Percentiles rank a stretch among this genome's conserved stretches.
Conservation (phyloP, 37 sponge, comb jelly and placozoan species). For the Bolinopsis microptera region DNA sequence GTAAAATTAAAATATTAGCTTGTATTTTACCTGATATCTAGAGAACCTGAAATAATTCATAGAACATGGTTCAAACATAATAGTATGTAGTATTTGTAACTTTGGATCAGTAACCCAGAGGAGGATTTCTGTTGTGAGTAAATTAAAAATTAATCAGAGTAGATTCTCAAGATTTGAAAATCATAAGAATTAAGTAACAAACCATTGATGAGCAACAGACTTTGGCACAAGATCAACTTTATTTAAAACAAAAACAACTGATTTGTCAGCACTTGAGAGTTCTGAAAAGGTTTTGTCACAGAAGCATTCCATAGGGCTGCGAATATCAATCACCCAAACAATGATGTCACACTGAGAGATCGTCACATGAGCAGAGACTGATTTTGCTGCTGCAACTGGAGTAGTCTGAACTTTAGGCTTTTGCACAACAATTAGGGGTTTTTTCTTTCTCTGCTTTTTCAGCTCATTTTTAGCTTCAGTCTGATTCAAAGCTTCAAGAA, state of each 20-base stretch:
- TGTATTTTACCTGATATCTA: neutral
- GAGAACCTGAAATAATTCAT: neutral
- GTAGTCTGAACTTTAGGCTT: neutral
- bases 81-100: neutral
- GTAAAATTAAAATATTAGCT: neutral
- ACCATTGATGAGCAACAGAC: neutral
- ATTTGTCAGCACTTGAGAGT: neutral
- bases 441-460: neutral
- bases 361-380: neutral
- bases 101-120: too few relatives aligned
- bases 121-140: too few relatives aligned
- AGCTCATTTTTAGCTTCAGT: conserved; percentile 8
- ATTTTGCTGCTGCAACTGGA: neutral
- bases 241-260: conserved; percentile 26
- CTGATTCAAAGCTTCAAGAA: conserved; percentile 19
- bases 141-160: too few relatives aligned
- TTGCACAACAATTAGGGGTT: neutral
- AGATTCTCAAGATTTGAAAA: too few relatives aligned
- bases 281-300: neutral
- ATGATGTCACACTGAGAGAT: neutral
- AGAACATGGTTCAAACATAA: neutral
- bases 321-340: conserved; percentile 25
- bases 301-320: conserved; percentile 1
- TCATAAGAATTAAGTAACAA: too few relatives aligned
- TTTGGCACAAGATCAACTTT: conserved; percentile 59